Evolutionary conservation across 2,888 invertebrate genomes (phyloP).

Genomic region (Zhengitettix transpicula): DNA sequence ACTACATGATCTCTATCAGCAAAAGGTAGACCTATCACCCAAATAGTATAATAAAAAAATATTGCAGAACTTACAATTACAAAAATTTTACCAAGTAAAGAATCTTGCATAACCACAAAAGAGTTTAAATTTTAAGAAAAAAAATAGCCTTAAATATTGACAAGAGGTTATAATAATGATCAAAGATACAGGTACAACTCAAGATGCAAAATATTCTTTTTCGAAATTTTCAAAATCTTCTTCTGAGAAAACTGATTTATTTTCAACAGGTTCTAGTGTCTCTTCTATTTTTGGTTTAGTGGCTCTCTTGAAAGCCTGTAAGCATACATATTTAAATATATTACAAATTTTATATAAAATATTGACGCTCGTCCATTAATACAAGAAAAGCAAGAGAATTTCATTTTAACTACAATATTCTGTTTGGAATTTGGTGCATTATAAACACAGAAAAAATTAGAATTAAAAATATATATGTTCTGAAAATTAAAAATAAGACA

Average conservation of each 20-base stretch:
- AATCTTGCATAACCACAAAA: conserved; percentile 14
- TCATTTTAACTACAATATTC: too few relatives aligned
- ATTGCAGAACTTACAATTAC: conserved; percentile 33
- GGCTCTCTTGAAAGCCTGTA: conserved; percentile 40
- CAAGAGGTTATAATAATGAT: background rate
- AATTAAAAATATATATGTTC: too few relatives aligned
- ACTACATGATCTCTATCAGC: conserved; percentile 39
- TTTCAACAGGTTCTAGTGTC: conserved; percentile 18
- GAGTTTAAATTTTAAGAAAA: too few relatives aligned
- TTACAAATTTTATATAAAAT: too few relatives aligned
- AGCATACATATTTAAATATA: conserved; percentile 6
- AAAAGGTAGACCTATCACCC: conserved; percentile 52
- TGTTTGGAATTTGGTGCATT: too few relatives aligned
- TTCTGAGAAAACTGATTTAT: conserved; percentile 49
- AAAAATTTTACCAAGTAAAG: conserved; percentile 33
- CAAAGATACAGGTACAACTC: background rate
- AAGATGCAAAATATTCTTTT: conserved; percentile 37
- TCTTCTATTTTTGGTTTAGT: conserved; percentile 4
- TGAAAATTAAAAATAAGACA: too few relatives aligned
- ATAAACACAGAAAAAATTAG: too few relatives aligned
- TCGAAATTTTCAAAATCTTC: conserved; percentile 52
- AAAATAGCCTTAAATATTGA: too few relatives aligned
- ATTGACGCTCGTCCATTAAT: too few relatives aligned
- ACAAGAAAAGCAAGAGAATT: too few relatives aligned
- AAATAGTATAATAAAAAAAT: conserved; percentile 41